Conservation (phyloP, 2,113 vertebrate species). For the Cyprinodon brontotheroides region DNA sequence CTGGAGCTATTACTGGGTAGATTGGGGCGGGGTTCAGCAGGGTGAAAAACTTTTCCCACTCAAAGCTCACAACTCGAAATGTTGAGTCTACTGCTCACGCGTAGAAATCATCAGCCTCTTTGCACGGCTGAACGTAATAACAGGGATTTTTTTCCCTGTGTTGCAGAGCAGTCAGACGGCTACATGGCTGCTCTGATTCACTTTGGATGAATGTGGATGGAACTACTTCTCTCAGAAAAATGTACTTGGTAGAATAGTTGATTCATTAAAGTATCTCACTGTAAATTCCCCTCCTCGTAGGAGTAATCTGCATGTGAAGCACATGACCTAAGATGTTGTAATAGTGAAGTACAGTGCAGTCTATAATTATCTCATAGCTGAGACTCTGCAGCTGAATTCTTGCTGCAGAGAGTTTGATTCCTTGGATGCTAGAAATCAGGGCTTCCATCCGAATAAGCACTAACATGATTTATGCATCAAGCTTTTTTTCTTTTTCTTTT, state of each 20-base stretch:
- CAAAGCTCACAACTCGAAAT: constrained; percentile 46
- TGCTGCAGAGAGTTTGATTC: constrained; percentile 14
- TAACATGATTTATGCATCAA: constrained; percentile 3
- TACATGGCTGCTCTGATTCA: constrained; percentile 16
- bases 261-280: constrained; percentile 9
- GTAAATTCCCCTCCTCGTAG: constrained; percentile 2
- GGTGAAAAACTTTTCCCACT: constrained; percentile 38
- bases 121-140: constrained; percentile 70
- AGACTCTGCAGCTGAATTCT: neutral
- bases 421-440: constrained; percentile 31
- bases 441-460: constrained; percentile 11
- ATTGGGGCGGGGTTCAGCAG: constrained; percentile 29
- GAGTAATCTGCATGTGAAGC: constrained; percentile 11
- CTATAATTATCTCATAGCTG: constrained; percentile 49
- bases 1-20: constrained; percentile 35
- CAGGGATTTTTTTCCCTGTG: constrained; percentile 51
- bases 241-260: neutral
- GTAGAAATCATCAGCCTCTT: constrained; percentile 57
- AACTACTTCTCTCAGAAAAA: constrained; percentile 32
- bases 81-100: constrained; percentile 64
- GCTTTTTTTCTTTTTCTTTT: neutral
- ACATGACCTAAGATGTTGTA: constrained; percentile 19
- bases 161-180: constrained; percentile 32
- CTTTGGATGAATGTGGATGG: constrained; percentile 20
- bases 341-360: neutral